A percentile compares a stretch with the other conserved stretches of the same genome.
These are phyloP conservation scores for Nomada hirtipes DNA, from an alignment of 2,888 invertebrate genomes.

Conservation along the genomic window DNA sequence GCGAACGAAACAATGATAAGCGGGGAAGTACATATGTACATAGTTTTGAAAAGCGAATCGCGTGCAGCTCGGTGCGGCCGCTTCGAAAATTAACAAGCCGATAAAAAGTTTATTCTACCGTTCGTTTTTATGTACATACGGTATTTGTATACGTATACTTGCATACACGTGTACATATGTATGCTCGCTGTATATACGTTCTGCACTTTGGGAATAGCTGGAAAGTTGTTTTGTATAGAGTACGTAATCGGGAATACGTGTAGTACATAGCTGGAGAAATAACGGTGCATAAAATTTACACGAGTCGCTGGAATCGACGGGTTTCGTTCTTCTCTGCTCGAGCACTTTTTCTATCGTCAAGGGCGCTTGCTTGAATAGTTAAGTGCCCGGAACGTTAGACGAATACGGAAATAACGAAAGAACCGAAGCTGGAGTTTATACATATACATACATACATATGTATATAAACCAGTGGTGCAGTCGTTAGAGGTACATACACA, in stretches of 20 bases:
- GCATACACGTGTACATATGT: background rate
- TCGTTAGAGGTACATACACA: background rate
- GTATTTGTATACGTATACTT: background rate
- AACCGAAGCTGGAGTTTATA: background rate
- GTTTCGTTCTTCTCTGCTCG: background rate
- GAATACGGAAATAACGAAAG: background rate
- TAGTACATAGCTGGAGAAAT: background rate
- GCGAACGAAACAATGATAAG: conserved; percentile 50
- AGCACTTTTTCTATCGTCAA: background rate
- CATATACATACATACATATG: no score
- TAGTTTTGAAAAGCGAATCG: conserved; percentile 53
- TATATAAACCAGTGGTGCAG: background rate
- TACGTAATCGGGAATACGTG: background rate
- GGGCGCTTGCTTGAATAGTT: background rate
- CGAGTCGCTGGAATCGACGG: background rate
- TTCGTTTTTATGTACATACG: conserved; percentile 32
- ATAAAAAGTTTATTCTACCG: conserved; percentile 50
- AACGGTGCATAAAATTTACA: background rate
- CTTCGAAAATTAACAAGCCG: conserved; percentile 46
- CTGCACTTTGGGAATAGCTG: background rate
- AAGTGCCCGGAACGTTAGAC: background rate
- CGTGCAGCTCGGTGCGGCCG: conserved; percentile 15
- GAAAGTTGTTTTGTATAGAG: conserved; percentile 19
- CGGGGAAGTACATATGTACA: conserved; percentile 11
- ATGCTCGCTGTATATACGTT: background rate